These are phyloP conservation scores for Tipula lateralis DNA, from an alignment of 2,888 invertebrate species.

Conservation along the genomic window DNA sequence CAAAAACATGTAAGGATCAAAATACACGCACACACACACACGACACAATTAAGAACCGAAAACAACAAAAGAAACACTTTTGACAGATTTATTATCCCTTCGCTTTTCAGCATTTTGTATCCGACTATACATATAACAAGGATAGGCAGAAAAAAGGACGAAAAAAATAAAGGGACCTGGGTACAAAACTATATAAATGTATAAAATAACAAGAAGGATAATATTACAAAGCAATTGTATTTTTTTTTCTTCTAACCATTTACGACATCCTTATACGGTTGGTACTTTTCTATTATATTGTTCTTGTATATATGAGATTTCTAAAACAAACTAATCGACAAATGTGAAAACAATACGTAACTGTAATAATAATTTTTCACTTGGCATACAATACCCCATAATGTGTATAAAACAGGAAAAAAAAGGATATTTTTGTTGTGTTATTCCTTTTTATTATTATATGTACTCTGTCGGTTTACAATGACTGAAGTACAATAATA, in stretches of 20 bases:
- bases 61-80: neutral
- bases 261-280: slow-evolving; percentile 11
- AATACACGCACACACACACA: neutral
- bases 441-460: neutral
- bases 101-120: neutral
- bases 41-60: neutral
- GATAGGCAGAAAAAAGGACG: neutral
- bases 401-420: neutral
- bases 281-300: neutral
- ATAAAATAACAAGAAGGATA: neutral
- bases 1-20: neutral
- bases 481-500: neutral
- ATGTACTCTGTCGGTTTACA: neutral
- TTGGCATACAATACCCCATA: neutral
- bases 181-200: neutral
- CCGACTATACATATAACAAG: neutral
- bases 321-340: slow-evolving; percentile 4
- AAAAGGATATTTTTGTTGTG: neutral
- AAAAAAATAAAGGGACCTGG: neutral
- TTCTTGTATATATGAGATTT: neutral
- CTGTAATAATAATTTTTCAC: slow-evolving; percentile 24
- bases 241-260: neutral
- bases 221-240: slow-evolving; percentile 9
- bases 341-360: slow-evolving; percentile 1
- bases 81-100: slow-evolving; percentile 24